A percentile compares a stretch with the other conserved stretches of the same genome.
These are phyloP conservation scores for Clistopyga incitator DNA, from an alignment of 2,888 invertebrate genomes.

Conservation along the genomic window DNA sequence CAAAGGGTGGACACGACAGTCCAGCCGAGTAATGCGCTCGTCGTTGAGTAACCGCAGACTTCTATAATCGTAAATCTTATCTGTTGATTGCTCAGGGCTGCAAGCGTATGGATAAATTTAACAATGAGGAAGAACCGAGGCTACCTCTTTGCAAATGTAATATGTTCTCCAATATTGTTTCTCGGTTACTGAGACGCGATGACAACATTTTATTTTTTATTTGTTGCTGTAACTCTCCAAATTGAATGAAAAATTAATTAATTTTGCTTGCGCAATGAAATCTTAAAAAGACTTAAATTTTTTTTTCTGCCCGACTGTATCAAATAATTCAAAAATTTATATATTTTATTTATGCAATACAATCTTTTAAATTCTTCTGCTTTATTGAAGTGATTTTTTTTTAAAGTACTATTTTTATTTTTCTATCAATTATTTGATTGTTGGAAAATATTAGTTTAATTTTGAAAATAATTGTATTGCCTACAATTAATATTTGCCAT, in stretches of 20 bases:
- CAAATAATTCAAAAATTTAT: too few relatives aligned
- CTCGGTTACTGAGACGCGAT: neutral
- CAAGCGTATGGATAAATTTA: conserved; percentile 26
- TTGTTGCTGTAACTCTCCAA: neutral
- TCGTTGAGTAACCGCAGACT: conserved; percentile 50
- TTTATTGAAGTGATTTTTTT: too few relatives aligned
- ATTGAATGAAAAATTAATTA: neutral
- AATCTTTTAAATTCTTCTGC: too few relatives aligned
- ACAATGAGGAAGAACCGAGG: conserved; percentile 10
- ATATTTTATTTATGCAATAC: too few relatives aligned
- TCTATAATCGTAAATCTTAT: conserved; percentile 61
- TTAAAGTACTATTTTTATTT: too few relatives aligned
- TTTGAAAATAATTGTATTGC: too few relatives aligned
- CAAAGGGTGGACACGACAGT: conserved; percentile 9
- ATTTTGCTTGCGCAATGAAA: too few relatives aligned
- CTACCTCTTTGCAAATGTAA: neutral
- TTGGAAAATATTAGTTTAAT: too few relatives aligned
- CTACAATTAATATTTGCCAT: too few relatives aligned
- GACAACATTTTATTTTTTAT: neutral
- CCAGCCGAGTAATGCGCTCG: conserved; percentile 44
- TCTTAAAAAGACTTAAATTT: too few relatives aligned
- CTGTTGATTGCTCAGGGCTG: conserved; percentile 53
- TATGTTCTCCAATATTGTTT: conserved; percentile 6
- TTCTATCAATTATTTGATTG: too few relatives aligned
- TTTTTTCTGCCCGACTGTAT: too few relatives aligned